Conservation (phyloP, 2,888 invertebrate genomes). For the Anticlea derivata region DNA sequence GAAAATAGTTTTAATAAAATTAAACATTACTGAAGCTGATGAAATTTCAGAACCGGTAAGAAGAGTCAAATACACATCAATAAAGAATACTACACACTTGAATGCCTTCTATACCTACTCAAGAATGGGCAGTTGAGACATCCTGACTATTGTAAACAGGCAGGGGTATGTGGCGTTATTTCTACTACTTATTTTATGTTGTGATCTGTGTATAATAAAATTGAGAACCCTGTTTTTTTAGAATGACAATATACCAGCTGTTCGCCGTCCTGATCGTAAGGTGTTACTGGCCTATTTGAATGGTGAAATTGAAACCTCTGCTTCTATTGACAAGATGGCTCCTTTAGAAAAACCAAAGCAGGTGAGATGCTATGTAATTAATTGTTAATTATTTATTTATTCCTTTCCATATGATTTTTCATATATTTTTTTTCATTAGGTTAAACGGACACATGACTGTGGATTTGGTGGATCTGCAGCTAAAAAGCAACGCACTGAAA, state of each 20-base stretch:
- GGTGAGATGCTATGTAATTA: constrained; percentile 57
- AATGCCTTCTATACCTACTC: constrained; percentile 96
- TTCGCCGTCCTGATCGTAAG: constrained; percentile 97
- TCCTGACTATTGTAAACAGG: constrained; percentile 98
- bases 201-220: too few species aligned
- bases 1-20: too few species aligned
- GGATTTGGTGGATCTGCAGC: constrained; percentile 90
- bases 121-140: constrained; percentile 97
- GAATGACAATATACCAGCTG: constrained; percentile 97
- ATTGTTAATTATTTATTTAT: not conserved
- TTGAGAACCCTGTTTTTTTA: constrained; percentile 69
- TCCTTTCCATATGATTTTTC: not conserved
- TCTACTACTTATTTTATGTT: not conserved
- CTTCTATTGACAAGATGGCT: constrained; percentile 98
- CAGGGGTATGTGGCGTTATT: constrained; percentile 89
- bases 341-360: constrained; percentile 97
- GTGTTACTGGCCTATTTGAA: constrained; percentile 97
- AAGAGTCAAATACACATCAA: constrained; percentile 94
- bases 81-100: constrained; percentile 98
- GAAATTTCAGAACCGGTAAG: constrained; percentile 90
- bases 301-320: constrained; percentile 96
- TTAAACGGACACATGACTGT: constrained; percentile 92
- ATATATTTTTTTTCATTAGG: constrained; percentile 54
- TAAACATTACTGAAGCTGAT: constrained; percentile 3
- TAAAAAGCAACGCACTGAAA: constrained; percentile 97